A percentile compares a stretch with the other conserved stretches of the same genome.
Conservation (phyloP, 1,140 invertebrate genomes). For the Drosophila suzukii region DNA sequence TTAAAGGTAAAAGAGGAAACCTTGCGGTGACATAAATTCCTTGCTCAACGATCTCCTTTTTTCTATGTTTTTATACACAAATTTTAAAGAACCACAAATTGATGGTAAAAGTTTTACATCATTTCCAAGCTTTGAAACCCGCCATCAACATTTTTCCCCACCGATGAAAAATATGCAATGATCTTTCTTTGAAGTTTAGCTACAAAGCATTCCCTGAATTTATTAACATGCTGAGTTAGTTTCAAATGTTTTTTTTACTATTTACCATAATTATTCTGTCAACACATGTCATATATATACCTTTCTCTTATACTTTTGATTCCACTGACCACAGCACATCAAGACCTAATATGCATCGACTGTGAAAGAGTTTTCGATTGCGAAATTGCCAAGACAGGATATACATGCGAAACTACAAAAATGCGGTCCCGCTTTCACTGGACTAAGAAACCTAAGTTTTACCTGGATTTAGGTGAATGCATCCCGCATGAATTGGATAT, state of each 20-base stretch:
- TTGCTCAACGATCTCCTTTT: background rate
- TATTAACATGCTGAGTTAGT: background rate
- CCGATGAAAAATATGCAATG: background rate
- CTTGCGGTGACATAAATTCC: slow-evolving; percentile 38
- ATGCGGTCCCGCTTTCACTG: background rate
- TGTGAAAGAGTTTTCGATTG: background rate
- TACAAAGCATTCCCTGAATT: background rate
- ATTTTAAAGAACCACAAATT: no score
- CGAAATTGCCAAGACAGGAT: background rate
- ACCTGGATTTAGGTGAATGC: background rate
- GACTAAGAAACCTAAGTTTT: background rate
- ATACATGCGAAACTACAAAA: background rate
- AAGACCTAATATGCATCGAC: background rate
- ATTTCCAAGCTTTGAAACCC: no score
- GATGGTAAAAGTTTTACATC: no score
- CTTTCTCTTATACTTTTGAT: background rate
- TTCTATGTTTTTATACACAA: background rate
- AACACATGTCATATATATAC: background rate
- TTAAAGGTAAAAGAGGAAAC: slow-evolving; percentile 56
- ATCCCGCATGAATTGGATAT: background rate
- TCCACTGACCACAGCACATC: background rate
- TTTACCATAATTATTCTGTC: background rate
- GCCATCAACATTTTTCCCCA: no score
- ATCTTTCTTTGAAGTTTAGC: background rate
- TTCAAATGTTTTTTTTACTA: no score